A percentile compares a stretch with the other conserved stretches of the same genome.
These are phyloP conservation scores for Greenwoodochromis staneri DNA, from an alignment of 2,113 vertebrate genomes.

Conservation along the genomic window DNA sequence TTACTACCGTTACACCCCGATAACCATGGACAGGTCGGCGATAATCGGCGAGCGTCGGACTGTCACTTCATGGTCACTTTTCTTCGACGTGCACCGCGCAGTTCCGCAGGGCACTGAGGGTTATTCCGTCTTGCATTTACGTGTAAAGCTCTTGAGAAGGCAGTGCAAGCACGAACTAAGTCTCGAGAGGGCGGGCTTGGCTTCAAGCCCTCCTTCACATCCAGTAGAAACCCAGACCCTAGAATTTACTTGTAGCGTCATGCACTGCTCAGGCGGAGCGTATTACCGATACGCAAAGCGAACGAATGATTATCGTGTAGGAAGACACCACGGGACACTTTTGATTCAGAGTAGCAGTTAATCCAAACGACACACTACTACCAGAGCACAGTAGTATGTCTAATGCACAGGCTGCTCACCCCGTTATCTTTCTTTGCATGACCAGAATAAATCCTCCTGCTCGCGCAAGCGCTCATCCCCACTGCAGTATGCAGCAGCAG, in stretches of 20 bases:
- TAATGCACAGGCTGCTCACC: not conserved
- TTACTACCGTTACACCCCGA: not conserved
- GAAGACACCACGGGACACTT: not conserved
- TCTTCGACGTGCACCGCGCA: not conserved
- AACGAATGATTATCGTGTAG: not conserved
- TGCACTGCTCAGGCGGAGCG: not conserved
- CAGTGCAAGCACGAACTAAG: not conserved
- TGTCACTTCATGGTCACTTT: not conserved
- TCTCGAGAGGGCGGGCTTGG: slow-evolving; percentile 39
- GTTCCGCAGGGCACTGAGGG: not conserved
- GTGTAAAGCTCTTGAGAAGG: not conserved
- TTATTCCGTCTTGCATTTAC: slow-evolving; percentile 1
- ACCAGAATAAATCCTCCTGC: not conserved
- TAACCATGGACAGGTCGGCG: not conserved
- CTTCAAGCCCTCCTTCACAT: slow-evolving; percentile 33
- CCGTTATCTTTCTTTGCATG: slow-evolving; percentile 16
- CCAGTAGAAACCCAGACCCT: slow-evolving; percentile 6
- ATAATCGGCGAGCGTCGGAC: not conserved
- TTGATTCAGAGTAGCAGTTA: not conserved
- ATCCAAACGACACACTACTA: not conserved
- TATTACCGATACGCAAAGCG: not conserved
- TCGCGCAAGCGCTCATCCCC: slow-evolving; percentile 41
- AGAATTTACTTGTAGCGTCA: slow-evolving; percentile 35
- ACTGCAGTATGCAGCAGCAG: slow-evolving; percentile 41
- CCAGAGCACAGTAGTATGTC: not conserved